Conservation (phyloP, 1,140 invertebrate species). For the Neotoxoptera formosana region DNA sequence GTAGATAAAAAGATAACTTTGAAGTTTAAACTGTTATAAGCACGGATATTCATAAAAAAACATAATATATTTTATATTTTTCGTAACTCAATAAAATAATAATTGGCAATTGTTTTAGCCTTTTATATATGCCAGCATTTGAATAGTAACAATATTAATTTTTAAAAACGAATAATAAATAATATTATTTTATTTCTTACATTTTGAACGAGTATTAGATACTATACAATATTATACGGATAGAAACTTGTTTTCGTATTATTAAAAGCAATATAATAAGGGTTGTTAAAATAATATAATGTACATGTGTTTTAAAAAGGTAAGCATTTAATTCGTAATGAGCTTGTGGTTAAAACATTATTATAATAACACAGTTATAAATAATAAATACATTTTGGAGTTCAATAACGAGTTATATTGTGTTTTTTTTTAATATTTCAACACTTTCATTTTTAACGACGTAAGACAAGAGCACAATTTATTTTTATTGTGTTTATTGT, state of each 20-base stretch:
- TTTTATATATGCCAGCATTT: neutral
- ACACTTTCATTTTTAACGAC: neutral
- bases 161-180: neutral
- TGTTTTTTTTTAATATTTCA: neutral
- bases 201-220: neutral
- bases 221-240: too few species aligned
- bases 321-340: neutral
- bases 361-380: neutral
- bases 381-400: neutral
- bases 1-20: too few species aligned
- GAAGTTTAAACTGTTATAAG: too few species aligned
- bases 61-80: too few species aligned
- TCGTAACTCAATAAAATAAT: neutral
- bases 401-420: neutral
- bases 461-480: neutral
- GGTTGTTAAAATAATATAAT: constrained; percentile 13
- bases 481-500: neutral
- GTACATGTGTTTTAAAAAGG: neutral
- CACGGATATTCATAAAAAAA: too few species aligned
- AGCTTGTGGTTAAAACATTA: neutral
- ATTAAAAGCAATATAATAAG: neutral
- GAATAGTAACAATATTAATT: neutral
- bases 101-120: neutral
- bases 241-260: neutral
- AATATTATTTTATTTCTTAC: neutral